Evolutionary conservation across 2,797 vertebrate species (phyloP).

Genomic region (Pangasius larnaudii): DNA sequence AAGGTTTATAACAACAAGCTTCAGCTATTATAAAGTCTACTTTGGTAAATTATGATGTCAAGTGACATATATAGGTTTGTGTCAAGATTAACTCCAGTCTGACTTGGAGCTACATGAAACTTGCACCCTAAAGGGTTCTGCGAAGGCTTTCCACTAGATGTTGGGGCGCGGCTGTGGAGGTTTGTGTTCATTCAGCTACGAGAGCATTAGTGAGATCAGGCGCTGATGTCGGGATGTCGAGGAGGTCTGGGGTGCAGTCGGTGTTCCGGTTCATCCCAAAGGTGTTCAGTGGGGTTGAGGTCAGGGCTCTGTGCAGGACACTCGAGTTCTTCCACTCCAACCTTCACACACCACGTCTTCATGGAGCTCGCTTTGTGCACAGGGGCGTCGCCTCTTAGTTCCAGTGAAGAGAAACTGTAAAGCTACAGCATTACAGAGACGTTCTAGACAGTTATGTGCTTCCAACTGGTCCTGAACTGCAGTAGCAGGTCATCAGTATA

Average conservation of each 20-base stretch:
- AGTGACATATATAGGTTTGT: neutral
- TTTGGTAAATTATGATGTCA: neutral
- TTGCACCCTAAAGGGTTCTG: neutral
- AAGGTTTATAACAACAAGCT: neutral
- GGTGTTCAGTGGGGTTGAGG: too few species aligned
- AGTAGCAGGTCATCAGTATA: neutral
- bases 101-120: neutral
- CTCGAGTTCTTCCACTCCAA: too few species aligned
- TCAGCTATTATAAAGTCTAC: neutral
- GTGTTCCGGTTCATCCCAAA: too few species aligned
- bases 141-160: neutral
- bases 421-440: neutral
- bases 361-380: too few species aligned
- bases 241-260: neutral
- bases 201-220: neutral
- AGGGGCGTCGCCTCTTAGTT: neutral
- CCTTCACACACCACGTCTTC: too few species aligned
- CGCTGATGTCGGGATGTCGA: neutral
- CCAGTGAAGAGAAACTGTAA: neutral
- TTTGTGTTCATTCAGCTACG: neutral
- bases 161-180: neutral
- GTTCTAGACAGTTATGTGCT: neutral
- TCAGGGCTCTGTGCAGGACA: too few species aligned
- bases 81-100: neutral
- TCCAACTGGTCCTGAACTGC: neutral